phyloP scores from a whole-genome alignment of 2,113 vertebrate species.

The Tachuris rubrigastra region DNA sequence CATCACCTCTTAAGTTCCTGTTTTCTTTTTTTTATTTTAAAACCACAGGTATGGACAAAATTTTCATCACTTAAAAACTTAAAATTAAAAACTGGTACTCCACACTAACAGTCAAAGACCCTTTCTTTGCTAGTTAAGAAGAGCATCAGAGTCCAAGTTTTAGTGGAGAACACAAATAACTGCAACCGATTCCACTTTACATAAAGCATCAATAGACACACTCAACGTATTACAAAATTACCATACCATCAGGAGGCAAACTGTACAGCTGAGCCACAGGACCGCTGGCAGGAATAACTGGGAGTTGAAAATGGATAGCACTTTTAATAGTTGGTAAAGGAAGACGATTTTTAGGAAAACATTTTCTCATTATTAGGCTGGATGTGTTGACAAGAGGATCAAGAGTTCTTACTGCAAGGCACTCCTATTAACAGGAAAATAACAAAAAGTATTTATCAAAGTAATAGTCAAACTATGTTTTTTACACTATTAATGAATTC shows the following conservation, averaged over 20 bases:
- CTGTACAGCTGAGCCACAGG: constrained; percentile 91
- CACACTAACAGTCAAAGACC: background rate
- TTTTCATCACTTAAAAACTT: background rate
- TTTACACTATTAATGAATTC: background rate
- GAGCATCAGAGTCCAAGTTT: background rate
- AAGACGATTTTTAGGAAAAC: constrained; percentile 98
- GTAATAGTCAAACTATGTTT: background rate
- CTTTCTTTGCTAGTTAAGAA: background rate
- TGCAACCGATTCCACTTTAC: background rate
- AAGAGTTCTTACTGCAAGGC: constrained; percentile 91
- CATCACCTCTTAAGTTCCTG: background rate
- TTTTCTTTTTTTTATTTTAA: background rate
- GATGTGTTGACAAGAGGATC: constrained; percentile 95
- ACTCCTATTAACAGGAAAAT: constrained; percentile 81
- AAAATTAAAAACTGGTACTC: background rate
- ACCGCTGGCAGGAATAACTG: constrained; percentile 83
- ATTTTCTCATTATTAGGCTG: constrained; percentile 98
- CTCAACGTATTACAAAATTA: background rate
- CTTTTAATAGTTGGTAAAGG: constrained; percentile 96
- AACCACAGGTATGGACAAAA: background rate
- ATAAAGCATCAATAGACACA: background rate
- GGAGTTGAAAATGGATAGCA: constrained; percentile 86
- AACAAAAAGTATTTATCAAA: background rate
- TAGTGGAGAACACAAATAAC: background rate
- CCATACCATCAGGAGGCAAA: constrained; percentile 88